phyloP scores from a whole-genome alignment of 2,797 vertebrate genomes.

The Taeniopygia guttata region DNA sequence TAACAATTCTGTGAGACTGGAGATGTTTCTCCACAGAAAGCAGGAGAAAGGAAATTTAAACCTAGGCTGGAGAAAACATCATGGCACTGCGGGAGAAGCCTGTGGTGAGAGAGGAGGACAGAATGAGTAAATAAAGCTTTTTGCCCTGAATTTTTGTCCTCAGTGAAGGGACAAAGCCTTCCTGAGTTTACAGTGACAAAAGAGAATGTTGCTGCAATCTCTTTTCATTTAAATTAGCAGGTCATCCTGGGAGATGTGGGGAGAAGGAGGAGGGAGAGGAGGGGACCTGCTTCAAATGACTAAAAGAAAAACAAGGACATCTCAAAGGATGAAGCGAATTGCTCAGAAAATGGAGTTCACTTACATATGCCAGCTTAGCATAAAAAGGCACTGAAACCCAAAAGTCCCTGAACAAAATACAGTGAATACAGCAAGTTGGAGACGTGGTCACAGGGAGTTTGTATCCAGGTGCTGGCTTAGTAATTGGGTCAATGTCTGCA shows the following conservation, averaged over 20 bases:
- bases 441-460: slow-evolving; percentile 15
- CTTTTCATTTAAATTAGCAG: slow-evolving; percentile 61
- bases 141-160: slow-evolving; percentile 33
- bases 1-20: not conserved
- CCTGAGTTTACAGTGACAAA: slow-evolving; percentile 28
- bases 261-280: slow-evolving; percentile 14
- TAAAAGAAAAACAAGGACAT: slow-evolving; percentile 53
- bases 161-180: not conserved
- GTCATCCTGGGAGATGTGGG: slow-evolving; percentile 15
- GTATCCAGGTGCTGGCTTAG: slow-evolving; percentile 60
- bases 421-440: slow-evolving; percentile 36
- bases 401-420: slow-evolving; percentile 34
- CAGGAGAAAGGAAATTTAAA: not conserved
- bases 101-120: not conserved
- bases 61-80: not conserved
- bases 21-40: not conserved
- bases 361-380: slow-evolving; percentile 43
- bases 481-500: slow-evolving; percentile 68
- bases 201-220: slow-evolving; percentile 37
- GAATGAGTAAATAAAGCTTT: slow-evolving; percentile 33
- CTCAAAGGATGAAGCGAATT: slow-evolving; percentile 48
- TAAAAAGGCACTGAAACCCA: slow-evolving; percentile 14
- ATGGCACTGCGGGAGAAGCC: not conserved
- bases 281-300: slow-evolving; percentile 48
- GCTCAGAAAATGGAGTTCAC: slow-evolving; percentile 51